Evolutionary conservation across 2,888 invertebrate species (phyloP), one percentile per base, ranked within the genome.

Genomic region (Limnephilus rhombicus): DNA sequence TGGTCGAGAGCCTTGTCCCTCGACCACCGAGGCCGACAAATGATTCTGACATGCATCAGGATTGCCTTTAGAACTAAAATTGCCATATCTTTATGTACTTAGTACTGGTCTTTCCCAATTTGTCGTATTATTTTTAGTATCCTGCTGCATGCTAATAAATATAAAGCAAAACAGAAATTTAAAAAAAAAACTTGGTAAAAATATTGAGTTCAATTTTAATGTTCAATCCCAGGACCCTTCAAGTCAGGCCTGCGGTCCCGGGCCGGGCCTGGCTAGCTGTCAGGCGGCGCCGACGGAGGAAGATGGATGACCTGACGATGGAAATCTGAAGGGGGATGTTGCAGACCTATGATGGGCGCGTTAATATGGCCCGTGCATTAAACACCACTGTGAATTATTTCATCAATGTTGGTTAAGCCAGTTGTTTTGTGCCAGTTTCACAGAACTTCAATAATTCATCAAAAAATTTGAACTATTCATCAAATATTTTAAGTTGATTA

Each of bases 241-340:
- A 85, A 85, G 24, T 34, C 24, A 37, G 34, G 85, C 85, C 85
- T 34, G 34, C 82, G 34, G 95, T 94, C 94, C 95, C 95, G 95
- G 95, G 95, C 95, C 95, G 95, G 95, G 95, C 95, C 95, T 94
- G 94, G 95, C 95, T 95, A 95, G 95, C 95, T 95, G 95, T 95
- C 95, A 95, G 95, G 95, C 95, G 95, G 95, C 95, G 95, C 95
- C 95, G 95, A 96, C 96, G 96, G 96, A 96, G 96, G 96, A 96
- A 96, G 96, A 96, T 96, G 96, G 96, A 96, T 96, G 96, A 96
- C 96, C 96, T 95, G 95, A 96, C 96, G 96, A 96, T 96, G 96
- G 96, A 96, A 96, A 96, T 96, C 96, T 96, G 96, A 96, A 94
- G 95, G 90, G 93, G 90, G 80, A 92, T 90, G 87, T 49, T 91